phyloP scores from a whole-genome alignment of 2,113 vertebrate species.

The Bos indicus region DNA sequence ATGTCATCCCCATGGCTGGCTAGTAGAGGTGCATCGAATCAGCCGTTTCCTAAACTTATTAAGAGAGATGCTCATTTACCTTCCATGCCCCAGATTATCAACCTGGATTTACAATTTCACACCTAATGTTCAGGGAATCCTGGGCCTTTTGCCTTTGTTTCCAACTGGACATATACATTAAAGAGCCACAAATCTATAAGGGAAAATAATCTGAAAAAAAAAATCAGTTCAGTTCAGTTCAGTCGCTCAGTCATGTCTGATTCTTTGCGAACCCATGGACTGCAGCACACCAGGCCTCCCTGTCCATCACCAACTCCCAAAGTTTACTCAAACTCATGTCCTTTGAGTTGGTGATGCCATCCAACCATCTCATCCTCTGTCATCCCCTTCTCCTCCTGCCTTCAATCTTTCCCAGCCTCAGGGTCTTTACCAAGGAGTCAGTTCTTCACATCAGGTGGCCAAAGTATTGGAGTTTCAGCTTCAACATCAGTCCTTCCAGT shows the following conservation, averaged over 20 bases:
- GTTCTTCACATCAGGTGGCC: not conserved
- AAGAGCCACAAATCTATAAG: not conserved
- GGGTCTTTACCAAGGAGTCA: not conserved
- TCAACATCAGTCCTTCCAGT: not conserved
- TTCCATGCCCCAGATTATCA: rapidly evolving
- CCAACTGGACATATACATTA: rapidly evolving
- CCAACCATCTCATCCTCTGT: not conserved
- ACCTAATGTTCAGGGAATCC: not conserved
- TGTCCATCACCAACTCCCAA: not conserved
- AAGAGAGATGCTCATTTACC: not conserved
- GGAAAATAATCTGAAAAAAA: not conserved
- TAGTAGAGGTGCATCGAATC: rapidly evolving
- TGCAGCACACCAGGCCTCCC: not conserved
- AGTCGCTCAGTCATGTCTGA: rapidly evolving
- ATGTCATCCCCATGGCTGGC: rapidly evolving
- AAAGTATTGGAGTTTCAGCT: not conserved
- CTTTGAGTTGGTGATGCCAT: rapidly evolving
- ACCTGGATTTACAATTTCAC: not conserved
- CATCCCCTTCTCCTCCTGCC: rapidly evolving
- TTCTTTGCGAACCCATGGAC: not conserved
- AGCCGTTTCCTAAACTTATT: rapidly evolving
- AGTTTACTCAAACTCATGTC: not conserved
- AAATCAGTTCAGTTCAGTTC: not conserved
- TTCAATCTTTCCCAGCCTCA: not conserved
- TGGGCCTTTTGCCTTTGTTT: not conserved